phyloP scores from a whole-genome alignment of 2,888 invertebrate genomes.

The Hetaerina titia region DNA sequence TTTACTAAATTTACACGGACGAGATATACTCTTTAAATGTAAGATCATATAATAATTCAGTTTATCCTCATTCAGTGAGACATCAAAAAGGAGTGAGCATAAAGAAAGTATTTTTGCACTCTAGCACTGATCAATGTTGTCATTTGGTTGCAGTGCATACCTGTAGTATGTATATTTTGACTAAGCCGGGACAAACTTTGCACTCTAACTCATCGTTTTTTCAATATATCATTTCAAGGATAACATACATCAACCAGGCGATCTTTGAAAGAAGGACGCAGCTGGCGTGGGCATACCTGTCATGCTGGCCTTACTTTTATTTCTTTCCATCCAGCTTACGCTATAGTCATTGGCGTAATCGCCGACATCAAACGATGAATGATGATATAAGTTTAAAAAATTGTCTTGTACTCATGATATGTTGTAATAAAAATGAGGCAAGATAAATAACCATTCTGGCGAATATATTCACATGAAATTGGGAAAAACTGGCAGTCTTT shows the following conservation, averaged over 20 bases:
- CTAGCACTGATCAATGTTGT: not conserved
- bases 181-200: not conserved
- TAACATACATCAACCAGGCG: not conserved
- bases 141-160: not conserved
- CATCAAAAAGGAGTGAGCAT: too few species aligned
- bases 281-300: not conserved
- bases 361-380: not conserved
- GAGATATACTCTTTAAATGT: too few species aligned
- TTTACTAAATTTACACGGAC: too few species aligned
- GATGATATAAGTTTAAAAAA: too few species aligned
- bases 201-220: not conserved
- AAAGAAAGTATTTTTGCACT: not conserved
- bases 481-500: too few species aligned
- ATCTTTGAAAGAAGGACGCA: not conserved
- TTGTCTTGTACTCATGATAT: too few species aligned
- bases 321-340: not conserved
- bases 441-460: too few species aligned
- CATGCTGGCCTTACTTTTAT: not conserved
- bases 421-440: too few species aligned
- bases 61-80: too few species aligned
- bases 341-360: not conserved
- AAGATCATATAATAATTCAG: too few species aligned
- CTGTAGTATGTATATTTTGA: not conserved
- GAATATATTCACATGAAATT: too few species aligned
- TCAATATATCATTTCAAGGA: not conserved